These are phyloP conservation scores for Gari tellinella DNA, from an alignment of 2,888 invertebrate genomes.

Conservation along the genomic window DNA sequence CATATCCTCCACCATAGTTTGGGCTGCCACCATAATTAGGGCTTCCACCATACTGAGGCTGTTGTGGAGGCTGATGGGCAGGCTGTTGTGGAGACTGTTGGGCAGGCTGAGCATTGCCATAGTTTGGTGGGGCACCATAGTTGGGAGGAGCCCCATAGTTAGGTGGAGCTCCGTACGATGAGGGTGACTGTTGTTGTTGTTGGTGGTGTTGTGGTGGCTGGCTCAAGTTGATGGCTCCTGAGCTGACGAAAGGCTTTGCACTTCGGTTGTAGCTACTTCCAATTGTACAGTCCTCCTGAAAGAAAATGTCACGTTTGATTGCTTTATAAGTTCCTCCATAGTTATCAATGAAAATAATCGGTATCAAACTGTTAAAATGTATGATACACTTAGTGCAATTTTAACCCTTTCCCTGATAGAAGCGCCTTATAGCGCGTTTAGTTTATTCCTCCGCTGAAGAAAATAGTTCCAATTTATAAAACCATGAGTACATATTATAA, in stretches of 20 bases:
- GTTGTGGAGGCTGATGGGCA: constrained; percentile 16
- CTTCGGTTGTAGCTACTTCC: constrained; percentile 95
- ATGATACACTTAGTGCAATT: no score
- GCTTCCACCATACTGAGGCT: constrained; percentile 11
- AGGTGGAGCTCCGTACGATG: constrained; percentile 19
- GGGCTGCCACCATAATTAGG: constrained; percentile 1
- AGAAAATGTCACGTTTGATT: constrained; percentile 1
- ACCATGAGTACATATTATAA: no score
- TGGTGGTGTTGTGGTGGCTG: constrained; percentile 57
- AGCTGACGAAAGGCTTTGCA: constrained; percentile 91
- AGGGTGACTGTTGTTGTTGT: constrained; percentile 28
- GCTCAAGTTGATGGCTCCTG: constrained; percentile 61
- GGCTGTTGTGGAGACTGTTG: constrained; percentile 8
- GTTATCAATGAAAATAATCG: no score
- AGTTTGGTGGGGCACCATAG: constrained; percentile 5
- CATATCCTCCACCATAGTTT: not conserved
- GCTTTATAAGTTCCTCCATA: no score
- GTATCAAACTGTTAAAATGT: no score
- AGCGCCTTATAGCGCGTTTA: no score
- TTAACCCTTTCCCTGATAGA: no score
- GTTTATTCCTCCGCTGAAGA: no score
- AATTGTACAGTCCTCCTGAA: constrained; percentile 88
- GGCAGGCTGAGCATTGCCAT: constrained; percentile 9
- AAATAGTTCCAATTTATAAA: no score
- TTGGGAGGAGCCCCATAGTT: constrained; percentile 5